phyloP scores from a whole-genome alignment of 1,140 invertebrate species.

The Amyelois transitella region DNA sequence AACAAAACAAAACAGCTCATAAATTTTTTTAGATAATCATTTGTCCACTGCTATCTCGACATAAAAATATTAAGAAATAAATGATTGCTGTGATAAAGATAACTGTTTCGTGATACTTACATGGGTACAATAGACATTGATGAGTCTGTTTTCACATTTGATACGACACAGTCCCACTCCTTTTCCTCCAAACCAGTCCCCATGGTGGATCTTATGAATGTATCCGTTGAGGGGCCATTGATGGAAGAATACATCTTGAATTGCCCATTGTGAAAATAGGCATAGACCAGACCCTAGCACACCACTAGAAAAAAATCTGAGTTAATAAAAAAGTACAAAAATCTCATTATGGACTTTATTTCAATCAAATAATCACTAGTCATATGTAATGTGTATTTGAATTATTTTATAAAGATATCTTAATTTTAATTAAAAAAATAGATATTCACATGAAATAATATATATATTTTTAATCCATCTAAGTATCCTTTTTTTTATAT shows the following conservation, averaged over 20 bases:
- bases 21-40: too few relatives aligned
- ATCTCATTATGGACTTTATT: not conserved
- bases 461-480: too few relatives aligned
- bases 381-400: too few relatives aligned
- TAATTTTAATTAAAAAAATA: conserved; percentile 9
- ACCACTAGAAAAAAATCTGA: conserved; percentile 77
- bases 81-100: too few relatives aligned
- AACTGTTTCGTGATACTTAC: conserved; percentile 75
- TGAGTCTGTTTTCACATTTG: conserved; percentile 77
- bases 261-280: conserved; percentile 91
- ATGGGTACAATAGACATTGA: conserved; percentile 95
- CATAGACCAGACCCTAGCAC: conserved; percentile 94
- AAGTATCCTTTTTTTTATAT: not conserved
- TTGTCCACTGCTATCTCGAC: too few relatives aligned
- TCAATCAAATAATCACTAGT: too few relatives aligned
- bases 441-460: too few relatives aligned
- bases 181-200: conserved; percentile 99
- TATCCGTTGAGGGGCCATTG: conserved; percentile 97
- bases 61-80: too few relatives aligned
- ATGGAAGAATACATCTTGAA: conserved; percentile 92
- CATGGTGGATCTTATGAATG: conserved; percentile 96
- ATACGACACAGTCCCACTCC: conserved; percentile 93
- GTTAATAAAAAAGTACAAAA: conserved; percentile 17
- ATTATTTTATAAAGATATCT: not conserved
- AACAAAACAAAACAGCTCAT: too few relatives aligned